phyloP scores from a whole-genome alignment of 2,888 invertebrate genomes.

The Acanthacorydalis orientalis region DNA sequence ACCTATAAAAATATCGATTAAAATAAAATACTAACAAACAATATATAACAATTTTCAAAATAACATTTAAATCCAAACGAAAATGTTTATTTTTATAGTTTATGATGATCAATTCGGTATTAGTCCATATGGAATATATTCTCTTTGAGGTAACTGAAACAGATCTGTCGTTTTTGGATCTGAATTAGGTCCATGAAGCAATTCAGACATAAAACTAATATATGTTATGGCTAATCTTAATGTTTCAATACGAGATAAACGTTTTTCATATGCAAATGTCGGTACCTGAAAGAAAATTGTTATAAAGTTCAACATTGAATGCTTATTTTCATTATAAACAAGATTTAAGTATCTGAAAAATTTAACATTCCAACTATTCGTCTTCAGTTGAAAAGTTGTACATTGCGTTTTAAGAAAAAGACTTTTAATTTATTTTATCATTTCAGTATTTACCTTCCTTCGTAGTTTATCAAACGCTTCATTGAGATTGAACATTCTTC shows the following conservation, averaged over 20 bases:
- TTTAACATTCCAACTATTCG: background rate
- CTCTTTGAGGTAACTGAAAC: slow-evolving; percentile 20
- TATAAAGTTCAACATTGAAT: background rate
- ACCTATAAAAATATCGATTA: background rate
- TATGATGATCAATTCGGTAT: slow-evolving; percentile 12
- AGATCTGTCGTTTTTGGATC: slow-evolving; percentile 22
- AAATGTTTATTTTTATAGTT: background rate
- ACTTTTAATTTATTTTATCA: too few species aligned
- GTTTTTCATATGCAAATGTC: slow-evolving; percentile 92
- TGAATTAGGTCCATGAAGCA: slow-evolving; percentile 43
- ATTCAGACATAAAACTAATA: slow-evolving; percentile 90
- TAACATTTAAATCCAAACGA: too few species aligned
- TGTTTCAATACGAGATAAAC: slow-evolving; percentile 88
- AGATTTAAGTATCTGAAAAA: too few species aligned
- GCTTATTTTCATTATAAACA: too few species aligned
- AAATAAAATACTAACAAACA: background rate
- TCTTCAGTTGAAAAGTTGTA: background rate
- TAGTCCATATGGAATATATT: slow-evolving; percentile 29
- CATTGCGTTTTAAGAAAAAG: background rate
- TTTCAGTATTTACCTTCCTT: slow-evolving; percentile 43
- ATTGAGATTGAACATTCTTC: slow-evolving; percentile 90
- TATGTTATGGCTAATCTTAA: slow-evolving; percentile 88
- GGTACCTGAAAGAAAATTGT: slow-evolving; percentile 43
- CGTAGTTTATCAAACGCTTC: slow-evolving; percentile 88
- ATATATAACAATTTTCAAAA: background rate